Evolutionary conservation across 2,888 invertebrate genomes (phyloP), one percentile per base, ranked within the genome.

Genomic region (Cantharis rustica): DNA sequence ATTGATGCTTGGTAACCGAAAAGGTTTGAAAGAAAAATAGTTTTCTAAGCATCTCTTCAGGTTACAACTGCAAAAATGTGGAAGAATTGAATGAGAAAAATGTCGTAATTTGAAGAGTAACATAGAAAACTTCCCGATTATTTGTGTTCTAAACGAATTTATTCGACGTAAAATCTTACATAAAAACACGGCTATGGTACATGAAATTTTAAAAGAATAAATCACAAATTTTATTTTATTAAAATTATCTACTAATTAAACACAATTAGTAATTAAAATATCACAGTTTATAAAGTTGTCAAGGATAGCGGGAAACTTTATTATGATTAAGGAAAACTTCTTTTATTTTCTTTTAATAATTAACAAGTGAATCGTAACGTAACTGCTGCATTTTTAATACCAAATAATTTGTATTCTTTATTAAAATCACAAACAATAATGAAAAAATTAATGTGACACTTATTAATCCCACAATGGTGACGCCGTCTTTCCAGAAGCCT

Each of bases 381-480:
- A 75, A 75, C 75, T 75, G 75, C 75, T 64, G 68, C 47, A 47
- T 47, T 47, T 47, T 47, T 47, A 61, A 20, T 61, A 71, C 15
- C 16, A 71, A 61, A 23, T 11, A 61, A 20, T 71, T 61, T 76
- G 47, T 64, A 63, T 70, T 68, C 47, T 27, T 71, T 13, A 69
- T 64, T 72, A 77, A 27, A 61, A 68, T 70, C 63, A 73, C 75
- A 74, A 73, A 69, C 68, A 71, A 78, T 69, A 77, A 66, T 71
- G 74, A 71, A 76, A 76, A 81, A 79, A 76, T 86, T 84, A 83
- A 84, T 87, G 86, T 86, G 84, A 83, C 85, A 85, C 87, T 88
- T 87, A 87, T 88, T 87, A 81, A 84, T 83, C 80, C 47, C 47
- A 47, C 47, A 47, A 47, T 47, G 47, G n/a, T 47, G 47, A 3